Evolutionary conservation across 2,113 vertebrate species (phyloP).

Genomic region (Heloderma charlesbogerti): DNA sequence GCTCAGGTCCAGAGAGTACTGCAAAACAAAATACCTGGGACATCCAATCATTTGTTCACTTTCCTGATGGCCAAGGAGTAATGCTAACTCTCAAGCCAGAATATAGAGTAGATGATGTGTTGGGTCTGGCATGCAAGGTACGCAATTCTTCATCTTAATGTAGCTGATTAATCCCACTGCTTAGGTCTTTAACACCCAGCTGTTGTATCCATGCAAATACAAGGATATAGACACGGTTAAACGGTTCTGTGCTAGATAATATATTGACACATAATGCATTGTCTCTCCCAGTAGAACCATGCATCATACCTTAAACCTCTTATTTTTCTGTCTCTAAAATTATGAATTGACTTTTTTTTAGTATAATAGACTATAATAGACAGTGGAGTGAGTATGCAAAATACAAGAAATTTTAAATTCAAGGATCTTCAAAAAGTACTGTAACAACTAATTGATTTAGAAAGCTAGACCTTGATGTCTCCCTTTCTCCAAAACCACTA

Average conservation of each 20-base stretch:
- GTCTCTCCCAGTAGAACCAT: neutral
- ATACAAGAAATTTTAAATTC: neutral
- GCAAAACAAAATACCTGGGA: conserved; percentile 81
- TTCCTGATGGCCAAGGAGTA: conserved; percentile 84
- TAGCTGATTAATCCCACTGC: neutral
- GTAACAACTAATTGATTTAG: neutral
- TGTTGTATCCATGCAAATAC: neutral
- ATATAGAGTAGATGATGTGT: conserved; percentile 86
- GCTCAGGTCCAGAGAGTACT: conserved; percentile 80
- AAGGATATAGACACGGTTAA: neutral
- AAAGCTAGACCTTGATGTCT: neutral
- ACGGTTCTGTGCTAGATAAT: no score
- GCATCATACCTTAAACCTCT: neutral
- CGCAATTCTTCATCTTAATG: neutral
- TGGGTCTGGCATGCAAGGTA: conserved; percentile 92
- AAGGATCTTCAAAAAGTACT: neutral
- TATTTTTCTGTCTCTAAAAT: neutral
- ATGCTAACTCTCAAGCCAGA: conserved; percentile 83
- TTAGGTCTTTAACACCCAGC: rapidly evolving
- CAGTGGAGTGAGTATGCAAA: neutral
- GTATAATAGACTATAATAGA: neutral
- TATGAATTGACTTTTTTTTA: neutral
- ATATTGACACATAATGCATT: neutral
- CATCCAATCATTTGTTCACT: conserved; percentile 78
- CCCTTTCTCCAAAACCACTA: neutral